Evolutionary conservation across 2,113 vertebrate species (phyloP).

Genomic region (Mobula birostris): DNA sequence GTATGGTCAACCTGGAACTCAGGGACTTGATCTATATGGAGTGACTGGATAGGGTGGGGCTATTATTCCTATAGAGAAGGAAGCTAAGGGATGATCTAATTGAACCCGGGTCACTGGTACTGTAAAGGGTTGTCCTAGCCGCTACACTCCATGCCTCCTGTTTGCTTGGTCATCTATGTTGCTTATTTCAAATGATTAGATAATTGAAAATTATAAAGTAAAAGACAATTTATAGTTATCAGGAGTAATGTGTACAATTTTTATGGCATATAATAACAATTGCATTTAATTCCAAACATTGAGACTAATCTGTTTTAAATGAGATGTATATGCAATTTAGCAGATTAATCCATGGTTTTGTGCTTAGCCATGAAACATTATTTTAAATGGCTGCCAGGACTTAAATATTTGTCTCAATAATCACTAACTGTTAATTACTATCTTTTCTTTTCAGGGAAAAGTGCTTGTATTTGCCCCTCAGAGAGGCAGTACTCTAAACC

Average conservation of each 20-base stretch:
- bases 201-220: background rate
- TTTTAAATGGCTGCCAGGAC: background rate
- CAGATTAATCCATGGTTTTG: background rate
- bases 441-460: constrained; percentile 67
- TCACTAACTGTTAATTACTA: background rate
- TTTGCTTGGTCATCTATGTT: background rate
- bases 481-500: constrained; percentile 80
- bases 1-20: no score
- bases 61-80: no score
- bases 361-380: background rate
- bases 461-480: constrained; percentile 85
- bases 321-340: background rate
- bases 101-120: no score
- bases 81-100: no score
- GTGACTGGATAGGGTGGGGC: no score
- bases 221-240: background rate
- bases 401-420: background rate
- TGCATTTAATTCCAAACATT: background rate
- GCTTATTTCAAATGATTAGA: background rate
- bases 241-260: background rate
- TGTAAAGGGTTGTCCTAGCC: no score
- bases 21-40: no score
- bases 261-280: background rate
- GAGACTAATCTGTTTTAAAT: background rate
- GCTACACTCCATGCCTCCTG: no score